These are phyloP conservation scores for Terrapene triunguis DNA, from an alignment of 2,113 vertebrate species.

Conservation along the genomic window DNA sequence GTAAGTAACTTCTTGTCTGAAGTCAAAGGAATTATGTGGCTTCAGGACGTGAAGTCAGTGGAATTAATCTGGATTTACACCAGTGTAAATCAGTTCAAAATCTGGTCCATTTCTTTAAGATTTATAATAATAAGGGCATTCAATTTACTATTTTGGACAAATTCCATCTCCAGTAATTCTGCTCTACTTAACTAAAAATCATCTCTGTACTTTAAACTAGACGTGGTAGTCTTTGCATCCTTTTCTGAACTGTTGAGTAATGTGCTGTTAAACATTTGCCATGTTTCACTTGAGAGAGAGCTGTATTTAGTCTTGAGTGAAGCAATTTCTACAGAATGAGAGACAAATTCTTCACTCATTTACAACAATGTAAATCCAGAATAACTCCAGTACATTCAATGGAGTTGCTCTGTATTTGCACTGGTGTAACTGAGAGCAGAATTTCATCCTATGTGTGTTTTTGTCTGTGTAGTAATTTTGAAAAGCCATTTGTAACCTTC, in stretches of 20 bases:
- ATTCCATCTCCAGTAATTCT: background rate
- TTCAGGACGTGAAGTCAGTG: rapidly evolving
- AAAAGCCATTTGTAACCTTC: background rate
- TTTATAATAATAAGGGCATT: background rate
- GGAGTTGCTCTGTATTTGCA: background rate
- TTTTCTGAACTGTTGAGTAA: background rate
- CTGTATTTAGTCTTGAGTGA: background rate
- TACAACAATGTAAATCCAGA: background rate
- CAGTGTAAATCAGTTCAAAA: background rate
- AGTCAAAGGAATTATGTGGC: background rate
- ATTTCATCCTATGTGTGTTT: background rate
- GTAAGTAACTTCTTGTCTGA: conserved; percentile 3
- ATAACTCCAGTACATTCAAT: background rate
- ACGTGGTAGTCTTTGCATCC: background rate
- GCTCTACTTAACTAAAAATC: background rate
- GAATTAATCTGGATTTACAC: conserved; percentile 10
- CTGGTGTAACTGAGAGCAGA: background rate
- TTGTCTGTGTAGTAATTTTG: background rate
- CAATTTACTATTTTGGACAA: background rate
- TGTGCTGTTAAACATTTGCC: background rate
- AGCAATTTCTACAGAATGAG: background rate
- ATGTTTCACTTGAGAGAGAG: background rate
- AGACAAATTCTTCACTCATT: background rate
- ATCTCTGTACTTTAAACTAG: background rate
- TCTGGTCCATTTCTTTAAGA: conserved; percentile 17